These are phyloP conservation scores for Lottia scabra DNA, from an alignment of 2,888 invertebrate genomes.

Conservation along the genomic window DNA sequence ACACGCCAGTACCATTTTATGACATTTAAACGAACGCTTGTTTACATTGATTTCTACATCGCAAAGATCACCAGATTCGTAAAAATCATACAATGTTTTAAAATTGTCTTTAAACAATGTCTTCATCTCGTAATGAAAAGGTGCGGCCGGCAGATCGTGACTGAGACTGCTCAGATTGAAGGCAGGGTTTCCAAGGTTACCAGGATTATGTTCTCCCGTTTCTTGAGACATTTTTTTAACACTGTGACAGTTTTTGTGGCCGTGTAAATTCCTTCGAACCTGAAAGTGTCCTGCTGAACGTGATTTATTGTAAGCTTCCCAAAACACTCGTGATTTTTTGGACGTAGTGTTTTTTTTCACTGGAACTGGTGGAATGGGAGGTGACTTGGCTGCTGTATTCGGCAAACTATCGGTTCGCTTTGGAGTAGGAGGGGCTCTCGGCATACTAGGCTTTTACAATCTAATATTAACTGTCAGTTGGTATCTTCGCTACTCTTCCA, in stretches of 20 bases:
- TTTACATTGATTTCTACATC: constrained; percentile 66
- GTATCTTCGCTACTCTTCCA: too few relatives aligned
- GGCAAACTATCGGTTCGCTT: constrained; percentile 36
- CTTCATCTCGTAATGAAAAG: constrained; percentile 38
- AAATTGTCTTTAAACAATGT: constrained; percentile 43
- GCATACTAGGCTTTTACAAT: constrained; percentile 22
- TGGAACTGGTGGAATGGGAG: constrained; percentile 18
- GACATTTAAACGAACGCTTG: constrained; percentile 63
- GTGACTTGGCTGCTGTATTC: constrained; percentile 20
- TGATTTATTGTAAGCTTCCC: neutral
- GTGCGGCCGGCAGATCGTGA: constrained; percentile 9
- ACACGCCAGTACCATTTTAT: constrained; percentile 70
- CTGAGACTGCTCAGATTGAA: constrained; percentile 20
- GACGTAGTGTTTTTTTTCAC: neutral
- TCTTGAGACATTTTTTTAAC: constrained; percentile 3
- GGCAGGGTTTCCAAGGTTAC: constrained; percentile 5
- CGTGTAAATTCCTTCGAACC: neutral
- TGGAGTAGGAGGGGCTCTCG: constrained; percentile 34
- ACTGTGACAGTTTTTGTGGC: constrained; percentile 1
- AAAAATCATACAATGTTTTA: constrained; percentile 55
- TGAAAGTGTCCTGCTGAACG: neutral
- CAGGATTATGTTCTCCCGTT: neutral
- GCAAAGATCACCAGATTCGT: constrained; percentile 60
- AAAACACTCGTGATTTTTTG: neutral
- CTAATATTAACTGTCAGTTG: too few relatives aligned